Percentiles rank a stretch among this genome's conserved stretches.
phyloP scores from a whole-genome alignment of 2,888 invertebrate species.

The Acheta domesticus region DNA sequence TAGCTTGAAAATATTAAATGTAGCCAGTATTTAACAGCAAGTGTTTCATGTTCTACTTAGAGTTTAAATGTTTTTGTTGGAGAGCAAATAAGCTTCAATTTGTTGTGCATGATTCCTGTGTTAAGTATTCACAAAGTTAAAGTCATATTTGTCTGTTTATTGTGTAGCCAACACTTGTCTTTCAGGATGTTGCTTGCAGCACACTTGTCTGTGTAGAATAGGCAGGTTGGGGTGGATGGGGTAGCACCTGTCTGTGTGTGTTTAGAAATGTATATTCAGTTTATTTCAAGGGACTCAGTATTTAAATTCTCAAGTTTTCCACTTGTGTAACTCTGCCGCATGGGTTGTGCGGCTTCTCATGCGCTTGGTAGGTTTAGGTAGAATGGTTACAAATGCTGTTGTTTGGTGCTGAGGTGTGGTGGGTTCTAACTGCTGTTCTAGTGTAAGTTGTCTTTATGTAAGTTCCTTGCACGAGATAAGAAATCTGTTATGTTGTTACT shows the following conservation, averaged over 20 bases:
- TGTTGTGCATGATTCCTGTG: conserved; percentile 7
- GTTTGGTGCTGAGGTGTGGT: conserved; percentile 18
- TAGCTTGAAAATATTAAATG: conserved; percentile 18
- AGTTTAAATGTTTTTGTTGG: conserved; percentile 19
- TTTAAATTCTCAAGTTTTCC: conserved; percentile 18
- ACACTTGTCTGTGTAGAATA: neutral
- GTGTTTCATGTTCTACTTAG: neutral
- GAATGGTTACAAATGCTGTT: neutral
- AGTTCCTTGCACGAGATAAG: neutral
- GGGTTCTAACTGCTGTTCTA: conserved; percentile 1
- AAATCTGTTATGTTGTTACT: conserved; percentile 2
- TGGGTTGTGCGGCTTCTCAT: neutral
- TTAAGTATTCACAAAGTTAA: conserved; percentile 1
- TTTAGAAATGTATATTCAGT: neutral
- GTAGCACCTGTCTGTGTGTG: neutral
- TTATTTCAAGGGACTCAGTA: conserved; percentile 1
- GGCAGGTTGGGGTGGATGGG: neutral
- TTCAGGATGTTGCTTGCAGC: neutral
- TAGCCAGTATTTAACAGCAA: conserved; percentile 11
- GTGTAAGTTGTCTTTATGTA: neutral
- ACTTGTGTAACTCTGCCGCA: neutral
- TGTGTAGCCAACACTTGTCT: conserved; percentile 10
- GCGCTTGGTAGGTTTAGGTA: conserved; percentile 10
- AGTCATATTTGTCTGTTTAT: conserved; percentile 18
- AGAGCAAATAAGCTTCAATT: conserved; percentile 8